A percentile compares a stretch with the other conserved stretches of the same genome.
Evolutionary conservation across 2,113 vertebrate genomes (phyloP).

Genomic region (Leucoraja erinaceus): DNA sequence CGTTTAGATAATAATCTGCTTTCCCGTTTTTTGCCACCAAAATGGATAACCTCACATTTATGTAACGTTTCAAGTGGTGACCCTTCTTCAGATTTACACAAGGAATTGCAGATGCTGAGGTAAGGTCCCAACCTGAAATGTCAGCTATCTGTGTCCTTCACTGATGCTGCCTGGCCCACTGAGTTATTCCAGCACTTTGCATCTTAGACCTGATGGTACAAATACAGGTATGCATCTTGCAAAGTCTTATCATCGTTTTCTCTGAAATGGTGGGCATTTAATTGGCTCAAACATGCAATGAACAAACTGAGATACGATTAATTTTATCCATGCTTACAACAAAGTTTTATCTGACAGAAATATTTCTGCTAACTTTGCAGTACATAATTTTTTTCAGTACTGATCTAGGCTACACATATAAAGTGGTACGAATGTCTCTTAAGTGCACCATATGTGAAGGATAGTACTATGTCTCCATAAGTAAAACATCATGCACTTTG

Average conservation of each 20-base stretch:
- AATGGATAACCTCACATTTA: too few relatives aligned
- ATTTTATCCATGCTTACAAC: background rate
- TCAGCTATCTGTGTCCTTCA: too few relatives aligned
- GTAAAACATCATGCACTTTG: background rate
- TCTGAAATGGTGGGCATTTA: background rate
- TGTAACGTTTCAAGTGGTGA: too few relatives aligned
- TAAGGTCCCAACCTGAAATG: too few relatives aligned
- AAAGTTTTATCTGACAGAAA: background rate
- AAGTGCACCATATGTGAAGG: background rate
- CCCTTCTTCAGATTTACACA: too few relatives aligned
- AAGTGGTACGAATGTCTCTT: background rate
- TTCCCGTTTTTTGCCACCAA: too few relatives aligned
- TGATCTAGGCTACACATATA: background rate
- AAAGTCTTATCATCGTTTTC: background rate
- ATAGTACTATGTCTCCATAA: background rate
- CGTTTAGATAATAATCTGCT: too few relatives aligned
- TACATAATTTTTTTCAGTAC: background rate
- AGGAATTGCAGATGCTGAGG: too few relatives aligned
- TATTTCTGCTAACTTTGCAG: background rate
- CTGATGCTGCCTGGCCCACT: too few relatives aligned
- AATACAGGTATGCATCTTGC: background rate
- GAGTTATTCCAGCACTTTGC: too few relatives aligned
- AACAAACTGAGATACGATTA: background rate
- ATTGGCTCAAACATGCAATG: background rate
- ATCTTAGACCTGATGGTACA: background rate